Evolutionary conservation across 2,888 invertebrate species (phyloP).

Genomic region (Terebella lapidaria): DNA sequence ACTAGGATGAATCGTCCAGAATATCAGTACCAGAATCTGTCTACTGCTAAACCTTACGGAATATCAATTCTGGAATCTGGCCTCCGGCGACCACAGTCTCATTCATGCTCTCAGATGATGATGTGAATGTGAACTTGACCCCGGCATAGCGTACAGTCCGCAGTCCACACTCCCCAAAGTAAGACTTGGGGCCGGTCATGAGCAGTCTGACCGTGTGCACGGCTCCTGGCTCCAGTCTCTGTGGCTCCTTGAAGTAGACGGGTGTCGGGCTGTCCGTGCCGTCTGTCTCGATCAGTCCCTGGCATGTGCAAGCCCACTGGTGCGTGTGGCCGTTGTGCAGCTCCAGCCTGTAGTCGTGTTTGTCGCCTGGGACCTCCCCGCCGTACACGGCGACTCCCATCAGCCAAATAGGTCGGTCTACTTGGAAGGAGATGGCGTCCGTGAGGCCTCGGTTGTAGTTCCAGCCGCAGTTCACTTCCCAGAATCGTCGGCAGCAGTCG

Average conservation of each 20-base stretch:
- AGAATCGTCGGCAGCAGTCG: background rate
- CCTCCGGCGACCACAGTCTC: no score
- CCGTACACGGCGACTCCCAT: constrained; percentile 16
- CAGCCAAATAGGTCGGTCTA: constrained; percentile 9
- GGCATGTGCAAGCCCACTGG: background rate
- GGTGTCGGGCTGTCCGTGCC: constrained; percentile 6
- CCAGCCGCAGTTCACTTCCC: background rate
- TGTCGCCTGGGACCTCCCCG: constrained; percentile 7
- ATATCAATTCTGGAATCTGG: no score
- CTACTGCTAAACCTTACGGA: no score
- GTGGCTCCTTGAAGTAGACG: constrained; percentile 7
- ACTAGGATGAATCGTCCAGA: no score
- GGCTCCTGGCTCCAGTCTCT: background rate
- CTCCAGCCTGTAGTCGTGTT: constrained; percentile 7
- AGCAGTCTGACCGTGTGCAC: constrained; percentile 9
- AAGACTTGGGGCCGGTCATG: constrained; percentile 10
- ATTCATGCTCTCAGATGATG: no score
- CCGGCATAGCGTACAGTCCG: no score
- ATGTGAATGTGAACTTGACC: no score
- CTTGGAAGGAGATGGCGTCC: constrained; percentile 13
- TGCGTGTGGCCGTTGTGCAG: constrained; percentile 2
- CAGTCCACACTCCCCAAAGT: constrained; percentile 13
- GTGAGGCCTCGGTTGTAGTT: no score
- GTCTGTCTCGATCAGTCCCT: constrained; percentile 6
- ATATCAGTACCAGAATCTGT: no score